Evolutionary conservation across 2,888 invertebrate genomes (phyloP), one percentile per base, ranked within the genome.

Genomic region (Erynnis tages): DNA sequence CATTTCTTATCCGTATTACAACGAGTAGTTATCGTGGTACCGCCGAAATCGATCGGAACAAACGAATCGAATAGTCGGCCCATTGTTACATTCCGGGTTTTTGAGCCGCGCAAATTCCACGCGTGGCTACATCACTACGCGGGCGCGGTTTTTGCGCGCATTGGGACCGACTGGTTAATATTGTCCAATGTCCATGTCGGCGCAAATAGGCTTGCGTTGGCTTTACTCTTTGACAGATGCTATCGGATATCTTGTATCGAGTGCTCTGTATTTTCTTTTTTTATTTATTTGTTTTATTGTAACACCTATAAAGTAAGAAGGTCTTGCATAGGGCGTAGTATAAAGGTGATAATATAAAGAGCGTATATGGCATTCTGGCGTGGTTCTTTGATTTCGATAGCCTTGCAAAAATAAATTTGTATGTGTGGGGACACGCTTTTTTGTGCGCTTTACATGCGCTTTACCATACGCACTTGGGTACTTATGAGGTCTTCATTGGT

Each of bases 31-130:
- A 38, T 29, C 13, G 21, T 27, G 25, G 49, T 47, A 52, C 38
- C 16, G 40, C 49, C 49, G 13, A 50, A 50, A 62, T 63, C 57
- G 61, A 58, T 54, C 58, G 57, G 57, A 62, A 63, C 62, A 66
- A 52, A 52, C 66, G 59, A 60, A 59, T 63, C 58, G 63, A 65
- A 70, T 69, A 66, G 59, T 67, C 66, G 63, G 55, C 56, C 71
- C 70, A 71, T 71, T 71, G 71, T 70, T 70, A 52, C 61, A 71
- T 71, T 68, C 71, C 68, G 35, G 56, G 67, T 70, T 71, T 71
- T 70, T 66, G 65, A 61, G 57, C 37, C 41, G 57, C 56, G 54
- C 56, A 54, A 63, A 70, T 70, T 69, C 71, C 59, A 46, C 53
- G 58, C 62, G 61, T 53, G 53, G 56, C 59, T 62, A 60, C 65